Evolutionary conservation across 2,888 invertebrate genomes (phyloP), one percentile per base, ranked within the genome.

Genomic region (Acrocera orbiculus): DNA sequence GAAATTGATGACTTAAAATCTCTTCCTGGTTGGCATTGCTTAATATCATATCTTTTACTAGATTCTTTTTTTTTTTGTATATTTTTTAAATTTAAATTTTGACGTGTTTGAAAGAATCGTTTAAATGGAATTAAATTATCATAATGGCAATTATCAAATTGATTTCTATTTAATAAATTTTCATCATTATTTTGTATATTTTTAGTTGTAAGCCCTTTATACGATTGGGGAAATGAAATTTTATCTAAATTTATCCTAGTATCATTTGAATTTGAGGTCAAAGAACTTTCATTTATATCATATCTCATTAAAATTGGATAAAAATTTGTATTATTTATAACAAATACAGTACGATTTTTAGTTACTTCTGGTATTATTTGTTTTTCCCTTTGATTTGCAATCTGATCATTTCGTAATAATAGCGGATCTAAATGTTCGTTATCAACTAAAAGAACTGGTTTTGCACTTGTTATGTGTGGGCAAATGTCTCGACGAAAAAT

Each of bases 321-420:
- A 30, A 27, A 42, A 30, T 38, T 27, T n/a, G 42, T 36, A 36
- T 42, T 42, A 34, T 42, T 40, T 19, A 42, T 35, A 32, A 42
- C 39, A 16, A 39, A 33, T 22, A 42, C 36, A 17, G 39, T 39
- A 26, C 29, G 34, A 34, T 26, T 34, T 11, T 19, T 13, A 10
- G 16, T 25, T 5, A 16, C 17, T 9, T 8, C 14, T 10, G 14
- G 5, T 11, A 14, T 3, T 9, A 5, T 4, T 4, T n/a, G n/a
- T n/a, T n/a, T n/a, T n/a, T n/a, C n/a, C n/a, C n/a, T n/a, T n/a
- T n/a, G n/a, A n/a, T n/a, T n/a, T n/a, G n/a, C n/a, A n/a, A n/a
- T n/a, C n/a, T 32, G 23, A 17, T 37, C 37, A 19, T 38, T 38
- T 38, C 38, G 38, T 30, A 39, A 39, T 29, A 39, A 37, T 11